Evolutionary conservation across 2,113 vertebrate species (phyloP).

Genomic region (Telmatochromis sp.): DNA sequence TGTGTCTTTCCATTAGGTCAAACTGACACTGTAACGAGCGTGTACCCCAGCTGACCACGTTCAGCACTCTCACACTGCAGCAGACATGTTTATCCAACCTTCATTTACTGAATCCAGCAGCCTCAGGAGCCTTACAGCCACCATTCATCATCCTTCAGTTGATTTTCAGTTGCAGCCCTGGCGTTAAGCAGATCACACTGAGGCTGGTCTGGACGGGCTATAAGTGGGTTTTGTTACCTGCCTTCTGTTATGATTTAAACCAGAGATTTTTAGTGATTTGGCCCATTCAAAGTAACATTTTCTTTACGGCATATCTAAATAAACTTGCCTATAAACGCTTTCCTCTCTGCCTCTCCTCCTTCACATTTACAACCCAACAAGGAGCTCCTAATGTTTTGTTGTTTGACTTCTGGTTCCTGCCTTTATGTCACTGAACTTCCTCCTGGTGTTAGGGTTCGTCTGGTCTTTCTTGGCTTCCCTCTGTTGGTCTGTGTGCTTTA

Average conservation of each 20-base stretch:
- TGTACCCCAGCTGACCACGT: neutral
- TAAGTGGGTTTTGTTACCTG: neutral
- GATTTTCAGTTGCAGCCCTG: constrained; percentile 1
- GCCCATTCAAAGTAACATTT: neutral
- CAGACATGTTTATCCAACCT: neutral
- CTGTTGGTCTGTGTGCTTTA: neutral
- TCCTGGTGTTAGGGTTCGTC: neutral
- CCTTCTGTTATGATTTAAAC: neutral
- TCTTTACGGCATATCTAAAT: neutral
- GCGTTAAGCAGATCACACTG: neutral
- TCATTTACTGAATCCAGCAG: neutral
- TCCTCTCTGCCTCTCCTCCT: neutral
- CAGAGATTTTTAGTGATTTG: neutral
- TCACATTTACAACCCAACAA: neutral
- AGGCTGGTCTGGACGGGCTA: neutral
- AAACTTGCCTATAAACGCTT: neutral
- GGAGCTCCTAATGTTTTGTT: neutral
- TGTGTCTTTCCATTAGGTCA: neutral
- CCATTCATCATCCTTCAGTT: constrained; percentile 5
- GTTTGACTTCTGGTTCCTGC: neutral
- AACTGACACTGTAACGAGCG: neutral
- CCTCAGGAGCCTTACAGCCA: neutral
- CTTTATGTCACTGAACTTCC: neutral
- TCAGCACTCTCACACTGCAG: neutral
- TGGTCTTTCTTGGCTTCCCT: neutral